A percentile compares a stretch with the other conserved stretches of the same genome.
phyloP scores from a whole-genome alignment of 2,113 vertebrate genomes.

The Leptosomus discolor region DNA sequence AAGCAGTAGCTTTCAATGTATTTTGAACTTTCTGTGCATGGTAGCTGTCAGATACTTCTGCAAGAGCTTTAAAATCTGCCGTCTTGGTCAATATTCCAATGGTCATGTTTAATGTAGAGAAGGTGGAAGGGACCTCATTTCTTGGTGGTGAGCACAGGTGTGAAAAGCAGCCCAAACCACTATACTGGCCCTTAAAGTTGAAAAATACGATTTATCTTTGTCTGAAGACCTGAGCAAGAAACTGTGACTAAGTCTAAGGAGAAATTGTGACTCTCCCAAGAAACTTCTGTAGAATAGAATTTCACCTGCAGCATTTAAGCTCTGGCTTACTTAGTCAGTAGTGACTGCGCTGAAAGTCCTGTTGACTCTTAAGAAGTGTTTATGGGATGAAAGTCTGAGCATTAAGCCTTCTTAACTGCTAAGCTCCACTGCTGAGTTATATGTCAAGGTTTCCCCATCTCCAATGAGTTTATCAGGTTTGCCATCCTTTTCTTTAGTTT shows the following conservation, averaged over 20 bases:
- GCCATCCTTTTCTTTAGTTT: background rate
- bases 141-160: background rate
- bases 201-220: background rate
- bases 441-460: background rate
- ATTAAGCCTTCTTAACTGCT: slow-evolving; percentile 11
- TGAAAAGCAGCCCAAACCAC: background rate
- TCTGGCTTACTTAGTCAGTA: background rate
- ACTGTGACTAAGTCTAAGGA: background rate
- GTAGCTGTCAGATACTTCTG: background rate
- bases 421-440: background rate
- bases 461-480: background rate
- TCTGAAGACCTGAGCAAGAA: background rate
- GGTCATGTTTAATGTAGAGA: background rate
- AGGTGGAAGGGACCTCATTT: background rate
- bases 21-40: background rate
- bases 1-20: background rate
- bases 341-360: background rate
- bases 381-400: slow-evolving; percentile 5
- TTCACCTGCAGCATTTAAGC: background rate
- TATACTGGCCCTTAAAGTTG: background rate
- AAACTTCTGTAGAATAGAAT: background rate
- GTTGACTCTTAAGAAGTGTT: background rate
- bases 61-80: background rate
- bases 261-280: background rate
- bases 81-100: background rate